Conservation (phyloP, 2,113 vertebrate species). For the Vombatus ursinus region DNA sequence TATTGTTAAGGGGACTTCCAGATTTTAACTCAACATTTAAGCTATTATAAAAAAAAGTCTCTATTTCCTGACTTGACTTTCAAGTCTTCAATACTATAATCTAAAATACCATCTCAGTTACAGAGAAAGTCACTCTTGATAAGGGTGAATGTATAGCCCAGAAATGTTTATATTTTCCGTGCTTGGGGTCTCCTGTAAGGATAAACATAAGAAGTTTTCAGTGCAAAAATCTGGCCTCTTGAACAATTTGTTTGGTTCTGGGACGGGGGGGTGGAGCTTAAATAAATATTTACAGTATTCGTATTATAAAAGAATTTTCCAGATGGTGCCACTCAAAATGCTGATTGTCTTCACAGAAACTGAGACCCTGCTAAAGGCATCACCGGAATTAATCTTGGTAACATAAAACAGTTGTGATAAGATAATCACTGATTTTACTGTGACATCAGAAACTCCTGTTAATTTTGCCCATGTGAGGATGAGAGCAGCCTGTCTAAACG, state of each 20-base stretch:
- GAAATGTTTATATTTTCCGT: not conserved
- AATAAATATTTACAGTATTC: conserved; percentile 65
- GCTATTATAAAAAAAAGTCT: not conserved
- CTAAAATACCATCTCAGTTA: conserved; percentile 16
- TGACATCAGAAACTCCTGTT: not conserved
- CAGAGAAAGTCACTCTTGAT: conserved; percentile 25
- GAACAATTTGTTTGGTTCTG: conserved; percentile 61
- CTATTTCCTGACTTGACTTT: not conserved
- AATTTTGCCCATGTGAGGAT: rapidly evolving
- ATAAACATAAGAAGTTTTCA: not conserved
- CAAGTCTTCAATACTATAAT: conserved; percentile 16
- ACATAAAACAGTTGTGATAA: not conserved
- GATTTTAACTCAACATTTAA: not conserved
- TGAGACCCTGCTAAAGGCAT: not conserved
- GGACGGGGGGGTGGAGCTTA: conserved; percentile 48
- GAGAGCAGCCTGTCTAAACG: not conserved
- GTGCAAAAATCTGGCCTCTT: conserved; percentile 40
- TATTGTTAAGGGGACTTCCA: not conserved
- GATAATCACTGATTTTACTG: not conserved
- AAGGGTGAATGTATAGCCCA: not conserved
- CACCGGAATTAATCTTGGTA: not conserved
- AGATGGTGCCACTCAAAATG: conserved; percentile 46
- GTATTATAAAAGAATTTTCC: conserved; percentile 42
- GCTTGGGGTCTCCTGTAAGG: not conserved
- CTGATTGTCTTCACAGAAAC: conserved; percentile 33